Percentiles rank a stretch among this genome's conserved stretches.
phyloP scores from a whole-genome alignment of 2,797 vertebrate species.

The Hipposideros larvatus region DNA sequence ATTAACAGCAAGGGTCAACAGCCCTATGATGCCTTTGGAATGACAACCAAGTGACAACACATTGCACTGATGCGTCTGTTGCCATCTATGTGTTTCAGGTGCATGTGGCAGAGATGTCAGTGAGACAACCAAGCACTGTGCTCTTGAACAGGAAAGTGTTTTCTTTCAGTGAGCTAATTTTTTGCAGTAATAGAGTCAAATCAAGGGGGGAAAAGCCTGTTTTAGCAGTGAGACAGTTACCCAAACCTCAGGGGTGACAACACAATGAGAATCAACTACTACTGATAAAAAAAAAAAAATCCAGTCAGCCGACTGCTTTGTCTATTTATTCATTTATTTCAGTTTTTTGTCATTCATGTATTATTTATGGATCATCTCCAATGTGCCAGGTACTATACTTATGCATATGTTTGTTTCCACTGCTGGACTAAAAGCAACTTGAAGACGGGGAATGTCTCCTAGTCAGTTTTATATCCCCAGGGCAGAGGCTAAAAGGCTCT shows the following conservation, averaged over 20 bases:
- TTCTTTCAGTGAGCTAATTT: slow-evolving; percentile 26
- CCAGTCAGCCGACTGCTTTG: not conserved
- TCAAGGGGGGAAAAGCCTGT: not conserved
- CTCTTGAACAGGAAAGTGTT: slow-evolving; percentile 5
- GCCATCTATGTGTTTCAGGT: not conserved
- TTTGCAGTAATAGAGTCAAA: slow-evolving; percentile 34
- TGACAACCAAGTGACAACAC: slow-evolving; percentile 23
- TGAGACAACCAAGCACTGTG: not conserved
- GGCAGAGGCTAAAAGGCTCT: not conserved
- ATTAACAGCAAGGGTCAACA: slow-evolving; percentile 49
- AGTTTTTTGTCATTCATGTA: not conserved
- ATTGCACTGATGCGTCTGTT: not conserved
- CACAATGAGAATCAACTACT: not conserved
- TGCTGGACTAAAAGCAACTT: not conserved
- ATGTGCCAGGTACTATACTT: not conserved
- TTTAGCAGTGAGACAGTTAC: slow-evolving; percentile 42
- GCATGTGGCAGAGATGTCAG: not conserved
- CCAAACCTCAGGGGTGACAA: not conserved
- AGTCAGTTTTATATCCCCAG: not conserved
- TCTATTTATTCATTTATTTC: not conserved
- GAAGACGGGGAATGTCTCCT: not conserved
- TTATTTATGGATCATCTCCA: not conserved
- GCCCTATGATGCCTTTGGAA: slow-evolving; percentile 21
- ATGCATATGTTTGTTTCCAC: not conserved
- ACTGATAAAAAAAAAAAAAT: not conserved